A percentile compares a stretch with the other conserved stretches of the same genome.
These are phyloP conservation scores for Pogonomyrmex barbatus DNA, from an alignment of 1,140 invertebrate species.

Conservation along the genomic window DNA sequence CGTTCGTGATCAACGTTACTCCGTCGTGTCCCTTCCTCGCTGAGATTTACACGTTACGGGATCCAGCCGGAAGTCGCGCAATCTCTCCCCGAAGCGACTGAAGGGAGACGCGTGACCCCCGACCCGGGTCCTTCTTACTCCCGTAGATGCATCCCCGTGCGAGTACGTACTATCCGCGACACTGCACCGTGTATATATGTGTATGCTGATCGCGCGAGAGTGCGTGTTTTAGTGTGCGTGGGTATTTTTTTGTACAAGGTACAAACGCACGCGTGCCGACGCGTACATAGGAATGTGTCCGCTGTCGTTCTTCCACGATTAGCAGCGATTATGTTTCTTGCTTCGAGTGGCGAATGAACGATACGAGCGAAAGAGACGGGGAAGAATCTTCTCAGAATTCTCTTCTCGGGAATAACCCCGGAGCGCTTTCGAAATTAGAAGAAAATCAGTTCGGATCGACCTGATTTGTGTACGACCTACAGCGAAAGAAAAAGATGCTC, in stretches of 20 bases:
- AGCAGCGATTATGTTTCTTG: conserved; percentile 52
- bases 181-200: conserved; percentile 64
- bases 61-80: not conserved
- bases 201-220: conserved; percentile 48
- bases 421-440: not conserved
- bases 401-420: not conserved
- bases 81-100: not conserved
- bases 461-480: not conserved
- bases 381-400: not conserved
- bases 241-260: conserved; percentile 60
- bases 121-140: not conserved
- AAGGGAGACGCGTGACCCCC: not conserved
- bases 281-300: conserved; percentile 55
- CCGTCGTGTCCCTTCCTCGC: conserved; percentile 26
- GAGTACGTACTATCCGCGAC: conserved; percentile 52
- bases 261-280: conserved; percentile 62
- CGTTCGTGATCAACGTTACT: conserved; percentile 9
- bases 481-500: not conserved
- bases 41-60: conserved; percentile 18
- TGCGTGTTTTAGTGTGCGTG: conserved; percentile 57
- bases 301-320: not conserved
- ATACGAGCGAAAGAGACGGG: not conserved
- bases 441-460: not conserved
- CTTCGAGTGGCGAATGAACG: not conserved
- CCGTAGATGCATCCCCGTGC: not conserved